Evolutionary conservation across 2,113 vertebrate species (phyloP), one percentile per base, ranked within the genome.

Genomic region (Donacobius atricapilla): DNA sequence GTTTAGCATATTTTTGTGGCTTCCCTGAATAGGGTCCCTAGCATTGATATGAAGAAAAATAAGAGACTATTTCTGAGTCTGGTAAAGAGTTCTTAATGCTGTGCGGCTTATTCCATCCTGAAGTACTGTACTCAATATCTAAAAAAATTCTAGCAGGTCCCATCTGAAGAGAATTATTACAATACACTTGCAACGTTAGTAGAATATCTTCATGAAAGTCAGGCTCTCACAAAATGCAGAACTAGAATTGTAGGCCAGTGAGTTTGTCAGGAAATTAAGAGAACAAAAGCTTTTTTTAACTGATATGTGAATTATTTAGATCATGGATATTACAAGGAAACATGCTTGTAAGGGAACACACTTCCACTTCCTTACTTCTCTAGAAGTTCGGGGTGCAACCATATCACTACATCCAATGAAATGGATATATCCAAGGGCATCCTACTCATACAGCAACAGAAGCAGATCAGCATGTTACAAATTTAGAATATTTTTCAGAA

Each of bases 341-440:
- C 0, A 11, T 18, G 7, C 3, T 0, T 27, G 4, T 40, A 53
- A 45, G 15, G 28, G 35, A 73, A 50, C 5, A 15, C 23, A 22
- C 6, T 18, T 25, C 33, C 45, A 7, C 15, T 75, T 73, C 45
- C 7, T 47, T 21, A 28, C 4, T 63, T 48, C 19, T 56, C 5
- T 45, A 33, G 20, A 85, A 61, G 8, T 76, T 65, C 53, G 9
- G 7, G 2, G 3, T 61, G 7, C 44, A 65, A 6, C 25, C 16
- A 4, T 77, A 10, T n/a, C 35, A 33, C 48, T 53, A 8, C 42
- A 54, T 66, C 18, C 33, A 18, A 20, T 25, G 24, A 14, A 48
- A 19, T 11, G 12, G 11, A n/a, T n/a, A 23, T 48, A 35, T 48
- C 37, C 37, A 35, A 57, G 44, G 58, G 4, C 28, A 45, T 90